Percentiles rank a stretch among this genome's conserved stretches.
phyloP scores from a whole-genome alignment of 2,113 vertebrate genomes.

The Solea solea region DNA sequence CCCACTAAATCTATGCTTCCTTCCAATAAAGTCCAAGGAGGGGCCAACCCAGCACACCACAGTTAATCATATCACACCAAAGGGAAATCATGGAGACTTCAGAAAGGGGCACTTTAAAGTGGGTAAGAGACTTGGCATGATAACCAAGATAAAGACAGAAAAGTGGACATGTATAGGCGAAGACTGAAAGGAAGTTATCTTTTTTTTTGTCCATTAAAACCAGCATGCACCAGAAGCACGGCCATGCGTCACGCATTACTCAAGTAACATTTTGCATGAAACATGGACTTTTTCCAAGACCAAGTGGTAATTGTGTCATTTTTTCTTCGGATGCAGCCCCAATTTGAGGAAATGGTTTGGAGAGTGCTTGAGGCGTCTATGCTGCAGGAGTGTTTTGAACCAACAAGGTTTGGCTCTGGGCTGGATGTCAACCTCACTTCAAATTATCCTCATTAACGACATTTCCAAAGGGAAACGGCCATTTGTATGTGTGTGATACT shows the following conservation, averaged over 20 bases:
- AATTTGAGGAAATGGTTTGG: conserved; percentile 77
- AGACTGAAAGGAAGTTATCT: conserved; percentile 5
- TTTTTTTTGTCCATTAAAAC: conserved; percentile 23
- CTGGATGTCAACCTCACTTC: conserved; percentile 70
- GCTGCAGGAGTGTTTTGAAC: conserved; percentile 68
- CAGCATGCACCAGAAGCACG: conserved; percentile 6
- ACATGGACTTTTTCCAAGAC: conserved; percentile 59
- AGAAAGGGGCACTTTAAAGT: conserved; percentile 48
- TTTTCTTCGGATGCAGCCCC: conserved; percentile 60
- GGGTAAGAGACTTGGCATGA: conserved; percentile 38
- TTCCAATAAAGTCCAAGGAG: conserved; percentile 55
- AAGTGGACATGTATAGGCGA: conserved; percentile 15
- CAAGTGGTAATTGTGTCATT: conserved; percentile 68
- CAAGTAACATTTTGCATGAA: conserved; percentile 38
- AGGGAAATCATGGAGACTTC: conserved; percentile 36
- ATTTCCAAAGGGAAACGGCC: conserved; percentile 69
- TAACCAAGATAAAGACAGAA: conserved; percentile 41
- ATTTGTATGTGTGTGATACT: conserved; percentile 67
- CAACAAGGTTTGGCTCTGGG: conserved; percentile 68
- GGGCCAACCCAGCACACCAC: conserved; percentile 52
- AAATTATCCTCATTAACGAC: conserved; percentile 80
- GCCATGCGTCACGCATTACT: conserved; percentile 26
- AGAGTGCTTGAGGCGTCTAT: conserved; percentile 58
- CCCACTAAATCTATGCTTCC: conserved; percentile 51
- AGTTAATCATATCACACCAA: conserved; percentile 67